Conservation (phyloP, 1,140 invertebrate genomes). For the Diabrotica virgifera region DNA sequence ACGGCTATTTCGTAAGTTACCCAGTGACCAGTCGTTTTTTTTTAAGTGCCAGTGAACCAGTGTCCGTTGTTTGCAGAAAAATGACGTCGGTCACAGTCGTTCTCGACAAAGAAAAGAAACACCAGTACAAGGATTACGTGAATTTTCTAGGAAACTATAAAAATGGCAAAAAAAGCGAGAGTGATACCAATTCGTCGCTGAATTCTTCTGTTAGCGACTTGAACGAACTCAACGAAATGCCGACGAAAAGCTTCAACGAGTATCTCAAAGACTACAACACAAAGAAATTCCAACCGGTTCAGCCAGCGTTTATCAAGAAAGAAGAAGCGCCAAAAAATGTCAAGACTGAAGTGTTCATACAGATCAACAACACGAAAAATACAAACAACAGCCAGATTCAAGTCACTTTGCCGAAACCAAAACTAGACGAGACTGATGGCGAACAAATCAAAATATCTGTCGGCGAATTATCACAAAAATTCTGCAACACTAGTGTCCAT, state of each 20-base stretch:
- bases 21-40: too few species aligned
- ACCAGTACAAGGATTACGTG: constrained; percentile 38
- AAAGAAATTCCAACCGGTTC: constrained; percentile 36
- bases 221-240: constrained; percentile 24
- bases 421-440: neutral
- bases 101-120: constrained; percentile 18
- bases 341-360: constrained; percentile 41
- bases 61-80: neutral
- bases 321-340: constrained; percentile 23
- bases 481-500: constrained; percentile 4
- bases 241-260: constrained; percentile 20
- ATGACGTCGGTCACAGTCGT: neutral
- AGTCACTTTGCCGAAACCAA: neutral
- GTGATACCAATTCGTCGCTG: constrained; percentile 23
- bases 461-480: constrained; percentile 25
- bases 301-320: constrained; percentile 22
- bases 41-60: too few species aligned
- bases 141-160: constrained; percentile 37
- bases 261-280: constrained; percentile 34
- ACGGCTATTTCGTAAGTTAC: too few species aligned
- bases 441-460: constrained; percentile 21
- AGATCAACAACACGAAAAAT: constrained; percentile 28
- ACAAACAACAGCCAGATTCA: neutral
- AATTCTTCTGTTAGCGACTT: constrained; percentile 29
- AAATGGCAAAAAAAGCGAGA: constrained; percentile 34